Base-by-base conservation (phyloP, 2,113 vertebrate species). In the Oreotrochilus melanogaster region DNA sequence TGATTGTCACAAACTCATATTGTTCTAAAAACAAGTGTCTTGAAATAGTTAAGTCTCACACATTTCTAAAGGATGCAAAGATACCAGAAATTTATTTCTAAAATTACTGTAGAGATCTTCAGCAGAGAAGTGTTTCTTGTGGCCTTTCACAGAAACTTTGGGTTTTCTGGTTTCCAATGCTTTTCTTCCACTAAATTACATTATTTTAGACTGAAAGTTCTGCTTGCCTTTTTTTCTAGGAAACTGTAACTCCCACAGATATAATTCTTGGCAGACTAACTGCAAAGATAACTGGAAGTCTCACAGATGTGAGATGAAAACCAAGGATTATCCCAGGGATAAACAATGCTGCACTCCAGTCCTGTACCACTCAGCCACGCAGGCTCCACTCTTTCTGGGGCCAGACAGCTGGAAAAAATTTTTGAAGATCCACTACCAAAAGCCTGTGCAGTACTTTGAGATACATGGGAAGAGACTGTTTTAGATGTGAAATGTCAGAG, bases 301-400 rank as follows among this genome's bases (percentile, higher is more conserved):
- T 92, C 87, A 70, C 80, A 95, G 95, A 95, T 92, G 84, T 79
- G 81, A 66, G 85, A 81, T 45, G 88, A 94, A 92, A 96, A 57
- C 54, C 45, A 76, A 79, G 78, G 73, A 93, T 91, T 69, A 76
- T 70, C 78, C 70, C 58, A 43, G 78, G 82, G 74, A 73, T 79
- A 95, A 95, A 95, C 64, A 91, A 85, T 12, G 37, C 58, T 60
- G 67, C 69, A 21, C 18, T 37, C 76, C 50, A 23, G 22, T 69
- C 67, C 88, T 75, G 17, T 14, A 2, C 19, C 88, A 6, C 67
- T 43, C 37, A 4, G 54, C 27, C 64, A 22, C 1, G 11, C 50
- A 31, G 35, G 28, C 66, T 62, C 12, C 7, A 1, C 60, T 86
- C 71, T 69, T 31, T 35, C 58, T 7, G 25, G 53, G 69, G 51